phyloP scores from a whole-genome alignment of 2,888 invertebrate species.

The Helicoverpa assulta region DNA sequence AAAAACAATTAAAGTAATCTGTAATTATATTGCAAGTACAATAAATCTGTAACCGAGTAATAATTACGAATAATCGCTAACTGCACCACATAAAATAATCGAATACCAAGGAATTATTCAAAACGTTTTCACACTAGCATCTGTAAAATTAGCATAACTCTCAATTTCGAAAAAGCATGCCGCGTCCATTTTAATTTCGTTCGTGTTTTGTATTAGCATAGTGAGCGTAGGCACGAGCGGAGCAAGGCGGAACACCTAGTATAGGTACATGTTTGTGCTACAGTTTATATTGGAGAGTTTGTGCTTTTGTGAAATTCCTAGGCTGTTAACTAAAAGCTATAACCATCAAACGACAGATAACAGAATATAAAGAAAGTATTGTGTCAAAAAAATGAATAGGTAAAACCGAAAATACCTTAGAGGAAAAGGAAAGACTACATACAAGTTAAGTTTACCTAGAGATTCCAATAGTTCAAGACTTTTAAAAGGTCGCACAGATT shows the following conservation, averaged over 20 bases:
- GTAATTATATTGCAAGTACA: not conserved
- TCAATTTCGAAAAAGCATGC: conserved; percentile 72
- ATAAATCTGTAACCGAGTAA: not conserved
- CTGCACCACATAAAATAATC: conserved; percentile 35
- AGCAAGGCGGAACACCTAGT: conserved; percentile 60
- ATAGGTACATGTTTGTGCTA: conserved; percentile 51
- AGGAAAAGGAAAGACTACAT: too few relatives aligned
- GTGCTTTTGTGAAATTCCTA: conserved; percentile 20
- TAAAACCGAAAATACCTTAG: too few relatives aligned
- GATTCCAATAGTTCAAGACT: not conserved
- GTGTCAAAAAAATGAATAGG: too few relatives aligned
- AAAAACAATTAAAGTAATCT: not conserved
- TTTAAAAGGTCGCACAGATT: not conserved
- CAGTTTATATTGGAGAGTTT: conserved; percentile 10
- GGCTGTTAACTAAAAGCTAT: too few relatives aligned
- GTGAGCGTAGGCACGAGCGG: conserved; percentile 64
- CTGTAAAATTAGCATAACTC: conserved; percentile 71
- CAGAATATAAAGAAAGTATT: too few relatives aligned
- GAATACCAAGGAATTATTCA: conserved; percentile 52
- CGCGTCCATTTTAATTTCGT: conserved; percentile 68
- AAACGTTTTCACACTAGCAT: conserved; percentile 57
- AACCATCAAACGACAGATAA: too few relatives aligned
- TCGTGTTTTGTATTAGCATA: conserved; percentile 64
- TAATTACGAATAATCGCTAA: conserved; percentile 19
- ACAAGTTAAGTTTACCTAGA: not conserved